Evolutionary conservation across 2,797 vertebrate species (phyloP).

Genomic region (Zonotrichia albicollis): DNA sequence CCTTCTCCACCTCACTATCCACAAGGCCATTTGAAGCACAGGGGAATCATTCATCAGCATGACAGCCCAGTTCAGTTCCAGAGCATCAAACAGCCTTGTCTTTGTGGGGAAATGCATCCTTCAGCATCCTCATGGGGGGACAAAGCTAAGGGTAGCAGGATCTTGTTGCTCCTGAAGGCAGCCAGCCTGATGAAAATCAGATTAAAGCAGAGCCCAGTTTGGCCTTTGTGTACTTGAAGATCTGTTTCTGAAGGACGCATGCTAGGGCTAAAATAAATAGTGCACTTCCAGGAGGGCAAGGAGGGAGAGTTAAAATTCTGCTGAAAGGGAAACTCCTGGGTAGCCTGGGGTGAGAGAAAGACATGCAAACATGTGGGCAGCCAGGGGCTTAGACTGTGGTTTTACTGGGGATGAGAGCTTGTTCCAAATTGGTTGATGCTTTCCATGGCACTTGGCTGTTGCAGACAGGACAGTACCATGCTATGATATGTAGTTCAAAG

Average conservation of each 20-base stretch:
- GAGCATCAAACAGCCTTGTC: background rate
- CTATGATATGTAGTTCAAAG: background rate
- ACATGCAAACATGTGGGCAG: background rate
- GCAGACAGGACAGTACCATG: rapidly evolving
- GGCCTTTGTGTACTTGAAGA: background rate
- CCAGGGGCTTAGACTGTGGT: background rate
- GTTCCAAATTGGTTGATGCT: background rate
- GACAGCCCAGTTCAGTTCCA: background rate
- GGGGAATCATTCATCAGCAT: background rate
- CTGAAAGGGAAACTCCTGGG: background rate
- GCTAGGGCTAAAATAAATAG: background rate
- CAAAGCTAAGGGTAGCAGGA: background rate
- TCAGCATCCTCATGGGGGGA: background rate
- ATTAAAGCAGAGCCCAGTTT: background rate
- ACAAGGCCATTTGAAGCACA: background rate
- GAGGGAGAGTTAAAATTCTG: background rate
- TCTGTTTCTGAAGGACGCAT: background rate
- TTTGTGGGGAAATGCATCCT: background rate
- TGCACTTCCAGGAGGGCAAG: background rate
- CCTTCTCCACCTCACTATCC: background rate
- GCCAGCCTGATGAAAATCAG: background rate
- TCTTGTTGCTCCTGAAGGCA: background rate
- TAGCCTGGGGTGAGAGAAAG: background rate
- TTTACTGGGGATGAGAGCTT: background rate
- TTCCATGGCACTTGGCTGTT: background rate